Conservation (phyloP, 92 coral and sea anemone genomes). For the Porites divaricata region DNA sequence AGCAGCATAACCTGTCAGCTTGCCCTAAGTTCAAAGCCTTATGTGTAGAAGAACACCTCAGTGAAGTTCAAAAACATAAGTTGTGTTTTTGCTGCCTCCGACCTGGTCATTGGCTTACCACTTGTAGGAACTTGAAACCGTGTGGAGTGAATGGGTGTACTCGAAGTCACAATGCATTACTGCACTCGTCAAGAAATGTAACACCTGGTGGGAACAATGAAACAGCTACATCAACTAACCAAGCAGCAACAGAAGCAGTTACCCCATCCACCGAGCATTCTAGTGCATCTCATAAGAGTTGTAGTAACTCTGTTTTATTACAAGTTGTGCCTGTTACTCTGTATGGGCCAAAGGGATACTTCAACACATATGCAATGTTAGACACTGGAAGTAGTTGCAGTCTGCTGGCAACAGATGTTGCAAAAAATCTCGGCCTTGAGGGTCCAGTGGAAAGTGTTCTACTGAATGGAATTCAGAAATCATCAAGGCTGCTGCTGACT, state of each 20-base stretch:
- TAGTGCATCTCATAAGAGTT: slow-evolving; percentile 21
- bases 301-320: slow-evolving; percentile 35
- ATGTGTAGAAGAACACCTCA: slow-evolving; percentile 35
- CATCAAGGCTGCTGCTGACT: slow-evolving; percentile 35
- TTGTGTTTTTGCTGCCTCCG: slow-evolving; percentile 54
- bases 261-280: slow-evolving; percentile 19
- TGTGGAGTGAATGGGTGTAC: slow-evolving; percentile 57
- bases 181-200: slow-evolving; percentile 31
- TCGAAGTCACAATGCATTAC: slow-evolving; percentile 37
- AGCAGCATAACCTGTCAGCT: slow-evolving; percentile 21
- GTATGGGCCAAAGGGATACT: slow-evolving; percentile 59
- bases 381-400: slow-evolving; percentile 68
- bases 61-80: slow-evolving; percentile 37
- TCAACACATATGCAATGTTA: slow-evolving; percentile 51
- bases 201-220: neutral
- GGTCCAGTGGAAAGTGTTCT: slow-evolving; percentile 49
- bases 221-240: neutral
- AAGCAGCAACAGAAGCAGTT: neutral
- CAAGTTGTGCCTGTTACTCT: slow-evolving; percentile 54
- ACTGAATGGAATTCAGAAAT: slow-evolving; percentile 55
- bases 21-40: slow-evolving; percentile 45
- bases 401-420: slow-evolving; percentile 44
- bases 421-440: slow-evolving; percentile 50
- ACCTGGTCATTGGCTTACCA: slow-evolving; percentile 38
- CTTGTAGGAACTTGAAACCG: slow-evolving; percentile 34